Evolutionary conservation across 1,140 invertebrate species (phyloP).

Genomic region (Amyelois transitella): DNA sequence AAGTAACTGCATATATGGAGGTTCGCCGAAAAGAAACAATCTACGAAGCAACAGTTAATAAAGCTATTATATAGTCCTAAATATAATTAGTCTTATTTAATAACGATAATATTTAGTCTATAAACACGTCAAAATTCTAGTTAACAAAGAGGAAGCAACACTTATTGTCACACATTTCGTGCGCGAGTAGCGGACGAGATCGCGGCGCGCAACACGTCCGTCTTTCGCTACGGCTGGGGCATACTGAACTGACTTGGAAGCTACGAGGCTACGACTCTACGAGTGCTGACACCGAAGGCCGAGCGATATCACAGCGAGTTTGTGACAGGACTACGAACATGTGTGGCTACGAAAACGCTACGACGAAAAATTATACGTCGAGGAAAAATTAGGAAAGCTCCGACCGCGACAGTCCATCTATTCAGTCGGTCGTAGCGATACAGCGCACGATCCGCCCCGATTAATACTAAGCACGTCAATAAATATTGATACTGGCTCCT

Average conservation of each 20-base stretch:
- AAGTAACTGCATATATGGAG: constrained; percentile 4
- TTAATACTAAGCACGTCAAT: constrained; percentile 71
- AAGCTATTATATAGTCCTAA: background rate
- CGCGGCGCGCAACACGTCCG: constrained; percentile 40
- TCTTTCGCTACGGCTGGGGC: constrained; percentile 33
- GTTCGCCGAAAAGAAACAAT: constrained; percentile 8
- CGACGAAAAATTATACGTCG: constrained; percentile 35
- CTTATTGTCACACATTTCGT: constrained; percentile 73
- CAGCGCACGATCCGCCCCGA: constrained; percentile 54
- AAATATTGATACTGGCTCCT: constrained; percentile 68
- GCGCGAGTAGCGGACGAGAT: constrained; percentile 31
- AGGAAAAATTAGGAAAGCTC: constrained; percentile 44
- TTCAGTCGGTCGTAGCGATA: constrained; percentile 44
- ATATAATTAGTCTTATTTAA: background rate
- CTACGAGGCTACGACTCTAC: too few relatives aligned
- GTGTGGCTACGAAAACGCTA: constrained; percentile 35
- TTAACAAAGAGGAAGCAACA: constrained; percentile 68
- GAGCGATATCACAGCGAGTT: constrained; percentile 18
- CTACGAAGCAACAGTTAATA: constrained; percentile 6
- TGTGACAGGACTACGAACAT: constrained; percentile 12
- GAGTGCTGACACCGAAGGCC: constrained; percentile 17
- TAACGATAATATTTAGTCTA: constrained; percentile 10
- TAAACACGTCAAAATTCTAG: constrained; percentile 38
- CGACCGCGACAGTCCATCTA: constrained; percentile 56
- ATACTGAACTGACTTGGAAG: constrained; percentile 34